Base-by-base conservation (phyloP, 2,797 vertebrate genomes). In the Ispidina lecontei region DNA sequence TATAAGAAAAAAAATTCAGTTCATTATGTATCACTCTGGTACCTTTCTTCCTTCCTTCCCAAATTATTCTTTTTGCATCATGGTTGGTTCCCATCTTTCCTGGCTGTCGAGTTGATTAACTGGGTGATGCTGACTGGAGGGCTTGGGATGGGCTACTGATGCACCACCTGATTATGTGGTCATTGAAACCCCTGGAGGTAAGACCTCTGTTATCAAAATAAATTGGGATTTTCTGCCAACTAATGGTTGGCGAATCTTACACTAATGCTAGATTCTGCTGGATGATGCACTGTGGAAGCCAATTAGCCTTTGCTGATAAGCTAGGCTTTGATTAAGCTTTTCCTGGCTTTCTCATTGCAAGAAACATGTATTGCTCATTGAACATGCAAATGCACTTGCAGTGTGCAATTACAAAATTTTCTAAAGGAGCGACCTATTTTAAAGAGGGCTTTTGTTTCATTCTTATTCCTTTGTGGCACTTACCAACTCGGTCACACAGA, bases 201-300 rank as follows among this genome's bases (percentile, higher is more conserved):
- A 88, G 95, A 84, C 69, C 96, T 95, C 84, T 95, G 93, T 97
- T 97, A 96, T 93, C 95, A 97, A 97, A 97, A 97, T 97, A 97
- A 98, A 97, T 97, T 91, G 94, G 96, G 95, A 97, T 98, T 97
- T 97, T 97, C 95, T 98, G 95, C 91, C 95, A 97, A 96, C 93
- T 97, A 95, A 95, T 93, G 95, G 96, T 97, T 97, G 95, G 93
- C 74, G 26, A 97, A 97, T 97, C 96, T 97, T 97, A 92, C 67
- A 22, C 71, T 90, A 78, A 87, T 89, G 77, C 94, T 96, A 52
- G 79, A 88, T 94, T 90, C 89, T 95, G 86, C 94, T 81, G 92
- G 87, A 90, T 94, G 95, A 89, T 94, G 95, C 80, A 67, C 71
- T 89, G n/a, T 92, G 96, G 96, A 98, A 96, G 95, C 87, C 84